Evolutionary conservation across 1,140 invertebrate species (phyloP).

Genomic region (Leptopilina clavipes): DNA sequence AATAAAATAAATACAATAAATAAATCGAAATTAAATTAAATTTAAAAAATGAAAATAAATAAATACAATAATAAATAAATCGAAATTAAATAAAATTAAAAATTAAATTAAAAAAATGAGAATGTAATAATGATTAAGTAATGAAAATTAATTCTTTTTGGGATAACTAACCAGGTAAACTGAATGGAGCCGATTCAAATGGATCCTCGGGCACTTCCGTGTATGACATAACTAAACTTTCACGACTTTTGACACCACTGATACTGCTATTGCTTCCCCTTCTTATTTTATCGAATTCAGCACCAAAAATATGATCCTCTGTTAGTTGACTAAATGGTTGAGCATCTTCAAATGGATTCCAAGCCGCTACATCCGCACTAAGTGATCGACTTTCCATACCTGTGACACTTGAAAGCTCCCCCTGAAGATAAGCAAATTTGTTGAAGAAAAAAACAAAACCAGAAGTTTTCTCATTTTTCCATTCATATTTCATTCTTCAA

Average conservation of each 20-base stretch:
- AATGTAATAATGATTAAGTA: too few species aligned
- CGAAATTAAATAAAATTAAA: too few species aligned
- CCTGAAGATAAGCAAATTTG: conserved; percentile 56
- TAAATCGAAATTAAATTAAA: too few species aligned
- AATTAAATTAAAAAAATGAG: too few species aligned
- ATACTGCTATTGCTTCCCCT: conserved; percentile 89
- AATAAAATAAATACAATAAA: too few species aligned
- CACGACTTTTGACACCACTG: conserved; percentile 84
- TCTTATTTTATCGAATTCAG: conserved; percentile 90
- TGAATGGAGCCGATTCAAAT: conserved; percentile 88
- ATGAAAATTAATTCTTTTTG: too few species aligned
- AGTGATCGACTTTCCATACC: conserved; percentile 76
- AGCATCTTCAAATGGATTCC: conserved; percentile 89
- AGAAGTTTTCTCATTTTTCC: too few species aligned
- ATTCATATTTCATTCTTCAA: too few species aligned
- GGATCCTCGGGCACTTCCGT: conserved; percentile 82
- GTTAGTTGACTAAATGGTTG: conserved; percentile 84
- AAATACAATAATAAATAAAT: too few species aligned
- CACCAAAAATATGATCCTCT: conserved; percentile 90
- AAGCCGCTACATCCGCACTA: conserved; percentile 80
- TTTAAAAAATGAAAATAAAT: too few species aligned
- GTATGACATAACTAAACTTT: conserved; percentile 85
- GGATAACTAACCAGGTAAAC: conserved; percentile 79
- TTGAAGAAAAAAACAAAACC: not conserved
- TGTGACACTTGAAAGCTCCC: conserved; percentile 71